Evolutionary conservation across 2,113 vertebrate genomes (phyloP).

Genomic region (Semicossyphus pulcher): DNA sequence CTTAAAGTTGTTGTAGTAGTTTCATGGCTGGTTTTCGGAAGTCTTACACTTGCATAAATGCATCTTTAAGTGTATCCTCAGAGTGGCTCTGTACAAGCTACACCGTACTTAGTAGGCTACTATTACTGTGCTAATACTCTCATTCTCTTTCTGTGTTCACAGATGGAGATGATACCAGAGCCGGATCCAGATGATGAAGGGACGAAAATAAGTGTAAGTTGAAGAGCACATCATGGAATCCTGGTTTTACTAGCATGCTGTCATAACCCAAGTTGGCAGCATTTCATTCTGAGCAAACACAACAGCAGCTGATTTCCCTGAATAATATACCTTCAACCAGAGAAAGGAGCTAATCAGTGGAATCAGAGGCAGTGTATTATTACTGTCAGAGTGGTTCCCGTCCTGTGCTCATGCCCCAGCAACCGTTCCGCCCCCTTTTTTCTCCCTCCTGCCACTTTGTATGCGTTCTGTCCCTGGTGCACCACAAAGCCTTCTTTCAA

Average conservation of each 20-base stretch:
- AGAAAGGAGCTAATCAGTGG: slow-evolving; percentile 71
- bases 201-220: slow-evolving; percentile 86
- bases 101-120: background rate
- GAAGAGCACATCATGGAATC: background rate
- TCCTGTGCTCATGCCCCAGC: slow-evolving; percentile 18
- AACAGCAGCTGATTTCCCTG: slow-evolving; percentile 66
- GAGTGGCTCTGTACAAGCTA: background rate
- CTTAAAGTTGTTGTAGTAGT: background rate
- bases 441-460: background rate
- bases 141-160: slow-evolving; percentile 46
- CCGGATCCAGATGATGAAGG: slow-evolving; percentile 84
- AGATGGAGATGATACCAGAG: slow-evolving; percentile 83
- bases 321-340: slow-evolving; percentile 58
- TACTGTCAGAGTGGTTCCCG: slow-evolving; percentile 57
- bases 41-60: slow-evolving; percentile 15
- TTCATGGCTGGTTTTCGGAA: slow-evolving; percentile 19
- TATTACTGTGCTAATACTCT: slow-evolving; percentile 22
- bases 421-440: slow-evolving; percentile 6
- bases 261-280: background rate
- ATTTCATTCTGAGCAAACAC: slow-evolving; percentile 32
- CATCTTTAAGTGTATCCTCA: background rate
- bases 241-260: background rate
- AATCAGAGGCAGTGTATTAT: slow-evolving; percentile 66
- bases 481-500: background rate
- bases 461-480: slow-evolving; percentile 3